phyloP scores from a whole-genome alignment of 2,113 vertebrate species.

The Prinia subflava region DNA sequence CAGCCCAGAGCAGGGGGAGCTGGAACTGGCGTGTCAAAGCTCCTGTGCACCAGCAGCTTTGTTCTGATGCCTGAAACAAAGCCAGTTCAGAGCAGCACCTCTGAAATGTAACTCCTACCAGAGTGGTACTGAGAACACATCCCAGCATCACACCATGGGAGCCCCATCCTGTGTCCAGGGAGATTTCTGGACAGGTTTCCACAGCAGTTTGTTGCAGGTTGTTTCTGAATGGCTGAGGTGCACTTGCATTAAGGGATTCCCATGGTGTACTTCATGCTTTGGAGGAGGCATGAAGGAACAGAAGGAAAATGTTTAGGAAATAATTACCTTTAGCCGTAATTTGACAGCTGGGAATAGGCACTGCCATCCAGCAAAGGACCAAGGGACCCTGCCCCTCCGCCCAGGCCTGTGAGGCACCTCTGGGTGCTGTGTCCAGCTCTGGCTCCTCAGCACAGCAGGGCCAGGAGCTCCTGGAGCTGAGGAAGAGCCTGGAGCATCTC shows the following conservation, averaged over 20 bases:
- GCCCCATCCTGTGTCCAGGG: not conserved
- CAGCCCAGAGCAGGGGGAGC: not conserved
- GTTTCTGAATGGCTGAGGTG: not conserved
- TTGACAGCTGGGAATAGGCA: not conserved
- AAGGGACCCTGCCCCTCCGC: not conserved
- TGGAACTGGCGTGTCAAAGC: not conserved
- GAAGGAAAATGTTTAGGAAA: not conserved
- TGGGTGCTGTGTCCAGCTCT: not conserved
- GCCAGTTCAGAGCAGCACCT: not conserved
- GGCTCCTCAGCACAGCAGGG: not conserved
- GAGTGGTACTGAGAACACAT: not conserved
- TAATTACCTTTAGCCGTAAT: not conserved
- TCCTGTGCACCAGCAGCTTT: not conserved
- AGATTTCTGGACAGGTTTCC: not conserved
- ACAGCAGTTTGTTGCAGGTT: not conserved
- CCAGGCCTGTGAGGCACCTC: not conserved
- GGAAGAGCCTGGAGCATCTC: not conserved
- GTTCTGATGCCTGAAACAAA: not conserved
- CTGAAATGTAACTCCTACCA: not conserved
- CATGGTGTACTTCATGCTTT: not conserved
- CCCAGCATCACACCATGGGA: accelerated
- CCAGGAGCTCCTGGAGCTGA: not conserved
- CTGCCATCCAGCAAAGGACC: not conserved
- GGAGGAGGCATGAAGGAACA: not conserved
- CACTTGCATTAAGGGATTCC: not conserved